These are phyloP conservation scores for Ceratina calcarata DNA, from an alignment of 1,140 invertebrate genomes.

Conservation along the genomic window DNA sequence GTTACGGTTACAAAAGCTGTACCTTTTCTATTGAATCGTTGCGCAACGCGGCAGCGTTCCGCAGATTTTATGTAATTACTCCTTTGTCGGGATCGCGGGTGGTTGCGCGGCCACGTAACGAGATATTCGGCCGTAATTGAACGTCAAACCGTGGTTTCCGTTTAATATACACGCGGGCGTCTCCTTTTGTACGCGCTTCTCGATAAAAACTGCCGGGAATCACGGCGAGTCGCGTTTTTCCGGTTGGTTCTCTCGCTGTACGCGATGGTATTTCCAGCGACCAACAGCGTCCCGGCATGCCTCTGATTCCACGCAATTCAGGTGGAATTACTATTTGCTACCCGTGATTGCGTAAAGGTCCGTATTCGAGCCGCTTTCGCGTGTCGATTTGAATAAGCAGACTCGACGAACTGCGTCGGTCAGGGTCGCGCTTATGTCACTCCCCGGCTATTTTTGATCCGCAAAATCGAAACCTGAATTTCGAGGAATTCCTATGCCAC, in stretches of 20 bases:
- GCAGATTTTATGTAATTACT: constrained; percentile 34
- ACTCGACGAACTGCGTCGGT: constrained; percentile 44
- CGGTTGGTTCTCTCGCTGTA: neutral
- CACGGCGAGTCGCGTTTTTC: neutral
- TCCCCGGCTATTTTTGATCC: constrained; percentile 9
- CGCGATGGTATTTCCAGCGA: constrained; percentile 37
- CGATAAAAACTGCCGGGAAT: constrained; percentile 1
- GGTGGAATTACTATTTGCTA: constrained; percentile 57
- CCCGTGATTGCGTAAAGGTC: constrained; percentile 37
- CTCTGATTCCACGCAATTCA: constrained; percentile 59
- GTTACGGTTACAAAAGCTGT: no score
- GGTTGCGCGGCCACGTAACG: constrained; percentile 21
- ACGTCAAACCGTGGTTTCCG: constrained; percentile 42
- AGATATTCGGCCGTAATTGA: constrained; percentile 36
- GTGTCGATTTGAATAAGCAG: constrained; percentile 29
- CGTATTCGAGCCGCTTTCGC: neutral
- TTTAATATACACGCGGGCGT: constrained; percentile 26
- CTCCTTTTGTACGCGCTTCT: constrained; percentile 10
- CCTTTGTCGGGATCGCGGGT: constrained; percentile 10
- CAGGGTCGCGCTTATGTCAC: constrained; percentile 41
- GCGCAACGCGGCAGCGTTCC: neutral
- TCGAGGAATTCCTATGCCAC: neutral
- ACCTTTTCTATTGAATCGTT: neutral
- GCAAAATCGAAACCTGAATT: neutral
- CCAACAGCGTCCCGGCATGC: constrained; percentile 9